Evolutionary conservation across 2,888 invertebrate genomes (phyloP), one percentile per base, ranked within the genome.

Genomic region (Corythucha ciliata): DNA sequence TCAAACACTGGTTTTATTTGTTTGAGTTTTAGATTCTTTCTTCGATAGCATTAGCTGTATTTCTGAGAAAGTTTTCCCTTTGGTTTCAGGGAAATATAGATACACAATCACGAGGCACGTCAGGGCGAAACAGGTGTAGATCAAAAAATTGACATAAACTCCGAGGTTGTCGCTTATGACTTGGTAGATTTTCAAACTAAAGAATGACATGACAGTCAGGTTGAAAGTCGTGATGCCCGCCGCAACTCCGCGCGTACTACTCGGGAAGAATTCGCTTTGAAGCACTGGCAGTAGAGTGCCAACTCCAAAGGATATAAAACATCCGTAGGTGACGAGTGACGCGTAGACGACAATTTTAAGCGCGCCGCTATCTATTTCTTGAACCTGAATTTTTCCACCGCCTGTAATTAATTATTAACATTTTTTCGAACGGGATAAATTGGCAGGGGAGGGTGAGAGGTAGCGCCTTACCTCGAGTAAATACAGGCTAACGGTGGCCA

Each of bases 11-110:
- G n/a, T n/a, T n/a, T n/a, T n/a, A n/a, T n/a, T n/a, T n/a, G n/a
- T n/a, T n/a, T n/a, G n/a, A n/a, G n/a, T n/a, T n/a, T n/a, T n/a
- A n/a, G n/a, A n/a, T n/a, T n/a, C n/a, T n/a, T n/a, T 12, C 36
- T 36, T 36, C 20, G 14, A 45, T 32, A 81, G 68, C 50, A 76
- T 73, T 26, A 75, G 73, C 63, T 82, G 81, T 61, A 83, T 82
- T 62, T 78, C 75, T 33, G 78, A 73, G 63, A 82, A 73, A 3
- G 80, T 79, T 62, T 79, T 80, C 49, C 80, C 79, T 65, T 80
- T 81, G 2, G 82, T 82, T 67, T 82, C 82, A 1, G 81, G 81
- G 18, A 58, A 39, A 18, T 48, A 36, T 8, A 56, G 47, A 41
- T 56, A 59, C 33, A 59, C 57, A 8, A 42, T 37, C 4, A 54